Evolutionary conservation across 2,888 invertebrate genomes (phyloP).

Genomic region (Amiota mariae): DNA sequence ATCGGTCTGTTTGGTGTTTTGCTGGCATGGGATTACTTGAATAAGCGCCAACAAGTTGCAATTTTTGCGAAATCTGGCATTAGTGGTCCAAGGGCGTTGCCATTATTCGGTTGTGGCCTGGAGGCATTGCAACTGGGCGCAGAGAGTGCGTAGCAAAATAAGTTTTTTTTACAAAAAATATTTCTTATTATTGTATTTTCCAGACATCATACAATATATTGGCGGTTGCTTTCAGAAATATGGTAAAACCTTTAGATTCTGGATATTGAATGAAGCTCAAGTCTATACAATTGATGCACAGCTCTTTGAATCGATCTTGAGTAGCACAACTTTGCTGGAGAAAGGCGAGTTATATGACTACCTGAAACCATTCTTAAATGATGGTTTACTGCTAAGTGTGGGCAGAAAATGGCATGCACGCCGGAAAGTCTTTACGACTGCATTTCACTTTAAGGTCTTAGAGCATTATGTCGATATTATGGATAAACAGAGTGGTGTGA

Average conservation of each 20-base stretch:
- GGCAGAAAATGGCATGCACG: constrained; percentile 78
- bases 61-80: constrained; percentile 46
- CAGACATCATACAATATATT: constrained; percentile 50
- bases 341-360: constrained; percentile 64
- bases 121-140: constrained; percentile 49
- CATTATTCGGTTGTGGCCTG: constrained; percentile 53
- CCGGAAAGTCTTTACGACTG: constrained; percentile 82
- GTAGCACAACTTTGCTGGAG: constrained; percentile 59
- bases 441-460: constrained; percentile 85
- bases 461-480: constrained; percentile 82
- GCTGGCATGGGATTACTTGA: constrained; percentile 54
- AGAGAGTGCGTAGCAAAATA: constrained; percentile 52
- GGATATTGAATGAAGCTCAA: constrained; percentile 73
- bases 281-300: constrained; percentile 72
- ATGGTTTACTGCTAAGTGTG: constrained; percentile 63
- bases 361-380: constrained; percentile 59
- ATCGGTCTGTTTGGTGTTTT: constrained; percentile 45
- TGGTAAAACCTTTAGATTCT: constrained; percentile 73
- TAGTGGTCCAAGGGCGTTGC: constrained; percentile 51
- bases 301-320: constrained; percentile 71
- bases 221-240: constrained; percentile 59
- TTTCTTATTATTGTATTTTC: constrained; percentile 27
- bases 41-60: constrained; percentile 46
- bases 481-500: constrained; percentile 77
- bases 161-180: background rate